Evolutionary conservation across 92 coral and sea anemone species (phyloP).

Genomic region (Palythoa grandis): DNA sequence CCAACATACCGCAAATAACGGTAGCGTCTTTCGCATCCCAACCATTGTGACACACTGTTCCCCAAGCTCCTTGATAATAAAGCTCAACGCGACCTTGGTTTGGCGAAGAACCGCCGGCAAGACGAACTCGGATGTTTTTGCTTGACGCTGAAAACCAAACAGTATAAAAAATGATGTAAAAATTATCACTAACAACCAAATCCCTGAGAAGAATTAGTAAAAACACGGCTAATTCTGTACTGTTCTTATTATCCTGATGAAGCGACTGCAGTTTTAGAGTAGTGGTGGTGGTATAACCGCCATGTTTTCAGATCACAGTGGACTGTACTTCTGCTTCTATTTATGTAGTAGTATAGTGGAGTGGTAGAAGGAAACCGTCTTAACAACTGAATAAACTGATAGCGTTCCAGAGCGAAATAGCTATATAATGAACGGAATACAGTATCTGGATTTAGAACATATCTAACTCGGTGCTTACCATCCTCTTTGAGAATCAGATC

Average conservation of each 20-base stretch:
- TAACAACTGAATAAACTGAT: too few relatives aligned
- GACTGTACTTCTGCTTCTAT: too few relatives aligned
- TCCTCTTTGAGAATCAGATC: constrained; percentile 24
- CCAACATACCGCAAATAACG: constrained; percentile 38
- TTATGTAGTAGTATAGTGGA: too few relatives aligned
- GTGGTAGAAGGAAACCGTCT: too few relatives aligned
- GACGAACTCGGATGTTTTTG: constrained; percentile 17
- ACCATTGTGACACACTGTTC: constrained; percentile 31
- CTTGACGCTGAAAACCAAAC: background rate
- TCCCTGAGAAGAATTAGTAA: background rate
- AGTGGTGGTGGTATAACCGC: too few relatives aligned
- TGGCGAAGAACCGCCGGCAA: constrained; percentile 33
- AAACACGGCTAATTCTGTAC: too few relatives aligned
- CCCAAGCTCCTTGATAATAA: constrained; percentile 38
- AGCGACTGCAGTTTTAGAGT: too few relatives aligned
- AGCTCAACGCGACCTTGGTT: constrained; percentile 44
- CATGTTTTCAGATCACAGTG: too few relatives aligned
- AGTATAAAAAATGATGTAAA: background rate
- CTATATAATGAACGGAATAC: too few relatives aligned
- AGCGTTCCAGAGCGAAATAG: too few relatives aligned
- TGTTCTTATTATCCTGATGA: too few relatives aligned
- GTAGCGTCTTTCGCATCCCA: constrained; percentile 29
- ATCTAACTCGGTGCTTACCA: background rate
- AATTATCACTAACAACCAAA: background rate
- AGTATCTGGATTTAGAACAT: background rate